Evolutionary conservation across 35 echinoderm and acorn worm species (phyloP), one percentile per base, ranked within the genome.

Genomic region (Holothuria glaberrima): DNA sequence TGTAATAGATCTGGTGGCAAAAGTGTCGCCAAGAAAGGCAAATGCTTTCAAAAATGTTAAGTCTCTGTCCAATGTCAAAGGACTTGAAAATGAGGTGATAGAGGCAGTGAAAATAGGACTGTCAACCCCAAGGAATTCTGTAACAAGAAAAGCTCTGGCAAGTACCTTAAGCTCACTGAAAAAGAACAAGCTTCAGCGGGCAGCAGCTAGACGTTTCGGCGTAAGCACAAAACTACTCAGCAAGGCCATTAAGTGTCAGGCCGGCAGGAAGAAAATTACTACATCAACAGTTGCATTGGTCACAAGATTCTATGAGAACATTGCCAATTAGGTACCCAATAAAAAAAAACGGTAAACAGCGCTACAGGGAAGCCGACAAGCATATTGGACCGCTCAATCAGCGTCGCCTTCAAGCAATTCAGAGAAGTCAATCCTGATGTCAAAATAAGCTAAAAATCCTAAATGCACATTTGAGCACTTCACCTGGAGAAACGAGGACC

Each of bases 211-310:
- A 19, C 27, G 30, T 2, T 70, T 48, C 19, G 62, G 38, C 7
- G 38, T 70, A 12, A 88, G 85, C 62, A 66, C 59, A 50, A 88
- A 70, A 45, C 62, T 88, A 10, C 45, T 88, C 4, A 88, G 24
- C 24, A 67, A 52, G 35, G 85, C 85, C 3, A 22, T 28, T 4
- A 20, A n/a, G 29, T 70, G 18, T 13, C 22, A 32, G 26, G 64
- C 84, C 25, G 60, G 84, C 4, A 22, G 84, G 59, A 87, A 87
- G 34, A 7, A 24, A 2, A 6, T 87, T 20, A 7, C 84, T 26
- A 18, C 6, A 17, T 63, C 59, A 20, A 87, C 59, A 21, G 34
- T 87, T 16, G n/a, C 66, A 14, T 3, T 19, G 9, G 50, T 59
- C 6, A 14, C 46, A 33, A 22, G n/a, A 21, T 83, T 83, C 48